Percentiles rank a stretch among this genome's conserved stretches.
These are phyloP conservation scores for Orthonychiurus folsomi DNA, from an alignment of 2,888 invertebrate species.

Conservation along the genomic window DNA sequence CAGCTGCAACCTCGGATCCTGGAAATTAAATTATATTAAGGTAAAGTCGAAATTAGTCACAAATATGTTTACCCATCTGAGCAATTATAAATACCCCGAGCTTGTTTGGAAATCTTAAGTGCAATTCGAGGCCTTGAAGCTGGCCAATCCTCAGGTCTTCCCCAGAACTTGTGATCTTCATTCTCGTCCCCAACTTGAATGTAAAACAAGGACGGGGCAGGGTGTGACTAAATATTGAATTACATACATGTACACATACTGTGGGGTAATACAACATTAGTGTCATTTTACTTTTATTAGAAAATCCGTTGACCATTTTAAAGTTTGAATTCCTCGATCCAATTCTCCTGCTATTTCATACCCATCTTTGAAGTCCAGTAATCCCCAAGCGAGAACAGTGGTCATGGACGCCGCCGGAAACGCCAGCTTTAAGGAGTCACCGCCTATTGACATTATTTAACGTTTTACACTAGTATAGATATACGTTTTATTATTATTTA, in stretches of 20 bases:
- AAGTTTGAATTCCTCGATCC: slow-evolving; percentile 40
- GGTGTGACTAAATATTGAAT: slow-evolving; percentile 19
- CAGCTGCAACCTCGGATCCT: slow-evolving; percentile 50
- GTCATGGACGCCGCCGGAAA: slow-evolving; percentile 37
- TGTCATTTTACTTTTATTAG: slow-evolving; percentile 27
- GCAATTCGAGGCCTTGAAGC: slow-evolving; percentile 17
- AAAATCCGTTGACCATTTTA: slow-evolving; percentile 44
- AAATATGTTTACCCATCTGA: no score
- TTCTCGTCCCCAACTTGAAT: slow-evolving; percentile 42
- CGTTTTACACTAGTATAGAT: no score
- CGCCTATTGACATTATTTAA: no score
- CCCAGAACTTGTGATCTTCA: slow-evolving; percentile 49
- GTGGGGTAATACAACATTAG: no score
- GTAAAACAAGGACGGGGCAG: slow-evolving; percentile 41
- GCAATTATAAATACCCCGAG: not conserved
- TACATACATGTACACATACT: no score
- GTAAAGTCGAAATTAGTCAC: no score
- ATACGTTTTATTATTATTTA: no score
- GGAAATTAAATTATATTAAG: slow-evolving; percentile 9
- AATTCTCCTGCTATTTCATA: slow-evolving; percentile 37
- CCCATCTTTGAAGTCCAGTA: slow-evolving; percentile 44
- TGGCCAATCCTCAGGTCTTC: slow-evolving; percentile 51
- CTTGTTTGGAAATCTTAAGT: slow-evolving; percentile 13
- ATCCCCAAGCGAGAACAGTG: slow-evolving; percentile 38
- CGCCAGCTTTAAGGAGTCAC: slow-evolving; percentile 40